phyloP scores from a whole-genome alignment of 2,797 vertebrate species.

The Bradypus variegatus region DNA sequence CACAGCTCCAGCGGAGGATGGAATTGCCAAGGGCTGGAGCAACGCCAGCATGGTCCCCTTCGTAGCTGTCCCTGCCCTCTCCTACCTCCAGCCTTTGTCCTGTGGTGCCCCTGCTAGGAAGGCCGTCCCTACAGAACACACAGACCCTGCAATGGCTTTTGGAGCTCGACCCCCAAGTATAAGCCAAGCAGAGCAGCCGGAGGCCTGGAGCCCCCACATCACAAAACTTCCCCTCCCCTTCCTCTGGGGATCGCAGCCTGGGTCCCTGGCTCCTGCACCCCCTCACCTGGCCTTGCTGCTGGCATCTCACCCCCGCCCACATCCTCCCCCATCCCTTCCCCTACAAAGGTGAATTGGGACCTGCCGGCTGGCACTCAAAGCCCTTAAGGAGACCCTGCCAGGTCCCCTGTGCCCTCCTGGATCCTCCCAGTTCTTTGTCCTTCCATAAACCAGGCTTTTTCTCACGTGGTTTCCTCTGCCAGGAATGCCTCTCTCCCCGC shows the following conservation, averaged over 20 bases:
- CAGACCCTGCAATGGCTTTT: background rate
- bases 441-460: background rate
- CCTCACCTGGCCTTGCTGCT: no score
- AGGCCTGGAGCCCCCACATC: no score
- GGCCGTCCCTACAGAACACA: no score
- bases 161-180: background rate
- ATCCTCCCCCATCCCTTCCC: background rate
- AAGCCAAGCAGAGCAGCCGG: background rate
- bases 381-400: background rate
- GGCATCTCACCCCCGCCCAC: background rate
- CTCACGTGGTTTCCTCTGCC: background rate
- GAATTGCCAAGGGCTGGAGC: background rate
- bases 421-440: background rate
- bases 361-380: background rate
- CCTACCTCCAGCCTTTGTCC: background rate
- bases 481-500: background rate
- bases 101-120: background rate
- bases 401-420: background rate
- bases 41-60: fast-evolving
- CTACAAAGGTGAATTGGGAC: background rate
- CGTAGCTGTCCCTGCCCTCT: fast-evolving
- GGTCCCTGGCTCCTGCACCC: background rate
- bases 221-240: background rate
- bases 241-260: background rate
- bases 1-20: background rate